Percentiles rank a stretch among this genome's conserved stretches.
Conservation (phyloP, 2,888 invertebrate species). For the Drosophila yooni region DNA sequence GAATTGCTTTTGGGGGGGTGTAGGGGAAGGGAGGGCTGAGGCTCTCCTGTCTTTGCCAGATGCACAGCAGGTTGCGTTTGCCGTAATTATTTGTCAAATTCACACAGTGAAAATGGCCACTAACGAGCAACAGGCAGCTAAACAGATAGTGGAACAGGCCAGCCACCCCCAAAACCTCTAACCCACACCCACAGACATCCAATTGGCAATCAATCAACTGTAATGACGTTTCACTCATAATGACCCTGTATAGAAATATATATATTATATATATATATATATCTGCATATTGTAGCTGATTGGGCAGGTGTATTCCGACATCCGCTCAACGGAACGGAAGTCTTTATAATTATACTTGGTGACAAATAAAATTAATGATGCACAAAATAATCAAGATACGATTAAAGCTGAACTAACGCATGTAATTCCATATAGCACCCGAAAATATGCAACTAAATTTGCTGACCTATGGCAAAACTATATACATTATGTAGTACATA, state of each 20-base stretch:
- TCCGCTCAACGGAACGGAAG: slow-evolving; percentile 66
- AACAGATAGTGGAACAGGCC: slow-evolving; percentile 32
- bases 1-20: slow-evolving; percentile 48
- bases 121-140: slow-evolving; percentile 70
- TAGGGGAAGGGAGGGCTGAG: not conserved
- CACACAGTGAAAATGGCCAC: slow-evolving; percentile 50
- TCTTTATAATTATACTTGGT: slow-evolving; percentile 56
- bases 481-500: not conserved
- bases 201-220: slow-evolving; percentile 80
- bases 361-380: slow-evolving; percentile 46
- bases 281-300: slow-evolving; percentile 53
- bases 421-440: slow-evolving; percentile 33
- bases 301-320: slow-evolving; percentile 38
- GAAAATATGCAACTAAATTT: slow-evolving; percentile 59
- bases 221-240: slow-evolving; percentile 47
- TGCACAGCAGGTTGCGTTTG: slow-evolving; percentile 69
- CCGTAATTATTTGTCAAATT: slow-evolving; percentile 81
- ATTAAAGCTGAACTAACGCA: slow-evolving; percentile 34
- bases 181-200: slow-evolving; percentile 28
- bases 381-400: slow-evolving; percentile 48
- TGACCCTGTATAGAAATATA: slow-evolving; percentile 47
- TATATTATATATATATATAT: not conserved
- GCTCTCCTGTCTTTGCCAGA: slow-evolving; percentile 49
- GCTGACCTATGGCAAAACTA: not conserved
- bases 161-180: not conserved